Evolutionary conservation across 1,140 invertebrate genomes (phyloP).

Genomic region (Planococcus citri): DNA sequence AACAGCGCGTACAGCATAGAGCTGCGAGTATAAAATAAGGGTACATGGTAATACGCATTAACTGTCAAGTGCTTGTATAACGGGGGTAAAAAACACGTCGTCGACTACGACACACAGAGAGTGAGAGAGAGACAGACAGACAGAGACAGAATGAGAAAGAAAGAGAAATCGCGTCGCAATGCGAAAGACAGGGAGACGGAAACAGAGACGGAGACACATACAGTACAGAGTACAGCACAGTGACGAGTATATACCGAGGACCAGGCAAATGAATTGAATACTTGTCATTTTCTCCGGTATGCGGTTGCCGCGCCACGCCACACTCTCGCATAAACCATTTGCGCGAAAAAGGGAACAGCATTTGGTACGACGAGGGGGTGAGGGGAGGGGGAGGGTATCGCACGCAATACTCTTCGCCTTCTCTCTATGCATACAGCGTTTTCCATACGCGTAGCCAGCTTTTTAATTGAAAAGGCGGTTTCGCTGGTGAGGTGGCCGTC

Average conservation of each 20-base stretch:
- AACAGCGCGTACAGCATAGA: not conserved
- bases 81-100: conserved; percentile 13
- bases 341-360: not conserved
- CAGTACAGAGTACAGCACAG: too few species aligned
- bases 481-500: not conserved
- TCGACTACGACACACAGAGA: not conserved
- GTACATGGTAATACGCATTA: conserved; percentile 18
- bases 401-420: not conserved
- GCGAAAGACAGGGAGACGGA: too few species aligned
- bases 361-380: too few species aligned
- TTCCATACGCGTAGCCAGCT: not conserved
- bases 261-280: conserved; percentile 12
- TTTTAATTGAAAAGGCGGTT: conserved; percentile 20
- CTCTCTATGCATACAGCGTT: too few species aligned
- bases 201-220: too few species aligned
- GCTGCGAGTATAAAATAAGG: not conserved
- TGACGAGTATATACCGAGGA: too few species aligned
- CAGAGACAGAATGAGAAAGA: too few species aligned
- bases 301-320: not conserved
- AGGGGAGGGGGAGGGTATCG: not conserved
- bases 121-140: too few species aligned
- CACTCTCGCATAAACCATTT: not conserved
- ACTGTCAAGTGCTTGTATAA: conserved; percentile 18
- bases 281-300: conserved; percentile 10
- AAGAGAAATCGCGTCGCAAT: too few species aligned